phyloP scores from a whole-genome alignment of 1,140 invertebrate species.

The Bombyx mandarina region DNA sequence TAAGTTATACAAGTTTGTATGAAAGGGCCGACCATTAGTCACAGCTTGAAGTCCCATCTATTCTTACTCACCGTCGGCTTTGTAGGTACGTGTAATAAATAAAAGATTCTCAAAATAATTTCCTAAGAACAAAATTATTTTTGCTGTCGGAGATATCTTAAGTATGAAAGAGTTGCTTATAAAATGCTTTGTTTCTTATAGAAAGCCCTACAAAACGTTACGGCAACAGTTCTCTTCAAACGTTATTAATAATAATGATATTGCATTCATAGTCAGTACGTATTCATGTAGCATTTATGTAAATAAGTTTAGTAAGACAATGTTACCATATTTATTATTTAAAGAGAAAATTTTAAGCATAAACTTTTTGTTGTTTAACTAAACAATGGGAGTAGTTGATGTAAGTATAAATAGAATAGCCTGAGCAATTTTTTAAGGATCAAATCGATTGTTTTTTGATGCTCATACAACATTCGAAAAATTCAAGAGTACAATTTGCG shows the following conservation, averaged over 20 bases:
- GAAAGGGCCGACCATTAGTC: conserved; percentile 39
- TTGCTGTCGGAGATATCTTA: background rate
- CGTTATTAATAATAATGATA: conserved; percentile 24
- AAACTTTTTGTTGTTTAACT: too few species aligned
- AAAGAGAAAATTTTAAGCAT: too few species aligned
- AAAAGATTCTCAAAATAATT: conserved; percentile 37
- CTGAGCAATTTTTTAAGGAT: background rate
- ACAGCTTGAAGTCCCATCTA: conserved; percentile 46
- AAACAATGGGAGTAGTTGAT: background rate
- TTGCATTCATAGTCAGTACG: conserved; percentile 16
- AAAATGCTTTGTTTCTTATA: conserved; percentile 1
- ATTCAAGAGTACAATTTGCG: conserved; percentile 60
- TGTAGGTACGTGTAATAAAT: conserved; percentile 27
- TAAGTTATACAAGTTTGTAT: conserved; percentile 33
- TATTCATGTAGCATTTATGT: too few species aligned
- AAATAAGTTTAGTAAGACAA: too few species aligned
- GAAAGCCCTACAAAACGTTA: conserved; percentile 6
- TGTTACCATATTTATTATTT: too few species aligned
- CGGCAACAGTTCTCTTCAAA: conserved; percentile 18
- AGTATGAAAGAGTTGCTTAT: conserved; percentile 1
- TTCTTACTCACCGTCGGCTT: conserved; percentile 30
- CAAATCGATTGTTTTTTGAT: background rate
- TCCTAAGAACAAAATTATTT: conserved; percentile 18
- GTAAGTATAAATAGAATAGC: background rate
- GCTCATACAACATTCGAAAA: too few species aligned